Conservation (phyloP, 2,888 invertebrate species). For the Cistogaster globosa region DNA sequence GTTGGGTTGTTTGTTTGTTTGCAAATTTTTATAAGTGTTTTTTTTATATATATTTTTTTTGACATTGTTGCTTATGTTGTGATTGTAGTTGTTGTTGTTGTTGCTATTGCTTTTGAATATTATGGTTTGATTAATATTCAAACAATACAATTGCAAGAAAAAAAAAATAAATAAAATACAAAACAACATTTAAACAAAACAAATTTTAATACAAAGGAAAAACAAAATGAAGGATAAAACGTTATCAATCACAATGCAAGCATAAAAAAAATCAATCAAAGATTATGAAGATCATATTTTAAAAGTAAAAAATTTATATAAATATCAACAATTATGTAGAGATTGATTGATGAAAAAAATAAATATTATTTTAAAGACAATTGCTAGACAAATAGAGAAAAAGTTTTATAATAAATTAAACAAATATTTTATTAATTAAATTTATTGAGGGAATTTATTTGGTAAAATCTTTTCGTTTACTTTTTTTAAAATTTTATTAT, state of each 20-base stretch:
- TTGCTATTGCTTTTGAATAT: constrained; percentile 26
- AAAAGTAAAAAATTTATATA: background rate
- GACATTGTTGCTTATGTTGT: background rate
- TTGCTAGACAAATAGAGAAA: background rate
- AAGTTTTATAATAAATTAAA: too few relatives aligned
- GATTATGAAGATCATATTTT: constrained; percentile 17
- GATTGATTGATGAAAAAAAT: constrained; percentile 1
- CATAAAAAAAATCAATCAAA: constrained; percentile 22
- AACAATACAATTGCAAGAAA: constrained; percentile 40
- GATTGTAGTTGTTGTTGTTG: background rate
- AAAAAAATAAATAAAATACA: constrained; percentile 19
- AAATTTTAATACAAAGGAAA: constrained; percentile 1
- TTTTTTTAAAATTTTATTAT: too few relatives aligned
- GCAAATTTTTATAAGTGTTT: background rate
- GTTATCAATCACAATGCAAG: background rate
- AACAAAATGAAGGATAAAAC: constrained; percentile 21
- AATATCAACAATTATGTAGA: background rate
- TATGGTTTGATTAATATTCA: constrained; percentile 67
- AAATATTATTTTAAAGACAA: constrained; percentile 4
- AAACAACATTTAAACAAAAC: background rate
- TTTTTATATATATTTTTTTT: background rate
- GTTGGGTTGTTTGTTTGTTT: background rate
- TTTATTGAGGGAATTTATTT: too few relatives aligned
- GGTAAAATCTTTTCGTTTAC: too few relatives aligned
- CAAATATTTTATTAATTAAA: too few relatives aligned